Evolutionary conservation across 2,888 invertebrate genomes (phyloP), one percentile per base, ranked within the genome.

Genomic region (Tholera decimalis): DNA sequence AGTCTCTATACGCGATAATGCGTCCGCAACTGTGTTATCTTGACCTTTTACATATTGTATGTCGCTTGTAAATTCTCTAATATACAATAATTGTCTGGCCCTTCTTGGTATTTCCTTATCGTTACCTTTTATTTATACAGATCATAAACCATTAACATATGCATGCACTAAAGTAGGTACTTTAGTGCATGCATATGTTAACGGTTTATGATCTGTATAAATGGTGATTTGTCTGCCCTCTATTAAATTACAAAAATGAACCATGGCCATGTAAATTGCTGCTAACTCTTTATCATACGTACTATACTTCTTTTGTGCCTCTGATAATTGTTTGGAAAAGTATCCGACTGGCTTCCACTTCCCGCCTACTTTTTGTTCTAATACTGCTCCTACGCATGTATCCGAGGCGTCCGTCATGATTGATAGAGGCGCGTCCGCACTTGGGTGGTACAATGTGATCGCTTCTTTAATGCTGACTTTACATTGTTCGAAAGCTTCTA

Each of bases 251-350:
- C 49, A 33, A 7, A 49, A 49, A 13, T 49, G 33, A 49, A 49
- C 49, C 13, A 33, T 49, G 2, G 50, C 50, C 50, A 50, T 50
- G 50, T 49, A 49, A 30, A 49, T 47, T 5, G 28, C 28, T 1
- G 44, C 15, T 44, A 46, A 26, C 26, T 46, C 46, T 26, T 26
- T 46, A 24, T 46, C 46, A 1, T 46, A 46, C 26, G 46, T 46
- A 4, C 46, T 46, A 28, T 46, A 46, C 1, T 28, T 46, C 9
- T n/a, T 46, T 24, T 46, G 46, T n/a, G 46, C 46, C n/a, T 46
- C 37, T 37, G 37, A n/a, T 18, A 37, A 37, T 43, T 43, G 43
- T 43, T 43, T 43, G 11, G 43, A 43, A 43, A 43, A 43, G 13
- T 22, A 43, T 11, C 43, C 43, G 11, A 43, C 0, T 22, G 22